Evolutionary conservation across 2,888 invertebrate genomes (phyloP).

Genomic region (Mythimna lalbum): DNA sequence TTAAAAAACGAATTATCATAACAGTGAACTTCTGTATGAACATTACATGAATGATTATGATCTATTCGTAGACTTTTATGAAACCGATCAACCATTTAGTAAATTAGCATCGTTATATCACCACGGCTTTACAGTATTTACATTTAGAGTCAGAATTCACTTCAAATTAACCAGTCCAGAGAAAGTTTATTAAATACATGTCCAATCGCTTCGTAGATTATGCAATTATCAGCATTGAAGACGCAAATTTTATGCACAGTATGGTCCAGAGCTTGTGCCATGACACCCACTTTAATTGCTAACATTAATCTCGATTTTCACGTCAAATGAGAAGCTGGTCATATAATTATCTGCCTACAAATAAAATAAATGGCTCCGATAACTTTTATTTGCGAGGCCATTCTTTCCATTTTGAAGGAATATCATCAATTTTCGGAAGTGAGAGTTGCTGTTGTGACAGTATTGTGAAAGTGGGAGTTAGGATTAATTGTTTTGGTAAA

Average conservation of each 20-base stretch:
- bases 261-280: slow-evolving; percentile 61
- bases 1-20: slow-evolving; percentile 27
- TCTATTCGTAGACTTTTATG: slow-evolving; percentile 51
- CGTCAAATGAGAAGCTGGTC: slow-evolving; percentile 40
- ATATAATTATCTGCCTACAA: slow-evolving; percentile 53
- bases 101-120: slow-evolving; percentile 54
- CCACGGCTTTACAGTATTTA: slow-evolving; percentile 39
- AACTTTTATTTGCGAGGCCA: slow-evolving; percentile 39
- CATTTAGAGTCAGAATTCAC: slow-evolving; percentile 51
- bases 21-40: slow-evolving; percentile 27
- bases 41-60: slow-evolving; percentile 52
- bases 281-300: slow-evolving; percentile 50
- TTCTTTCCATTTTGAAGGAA: slow-evolving; percentile 27
- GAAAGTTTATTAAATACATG: slow-evolving; percentile 70
- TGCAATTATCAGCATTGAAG: slow-evolving; percentile 64
- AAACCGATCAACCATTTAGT: slow-evolving; percentile 52
- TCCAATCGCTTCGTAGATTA: slow-evolving; percentile 61
- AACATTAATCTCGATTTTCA: slow-evolving; percentile 55
- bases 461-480: slow-evolving; percentile 45
- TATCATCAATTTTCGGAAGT: slow-evolving; percentile 41
- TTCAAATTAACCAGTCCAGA: slow-evolving; percentile 63
- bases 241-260: slow-evolving; percentile 65
- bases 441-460: slow-evolving; percentile 44
- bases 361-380: slow-evolving; percentile 38
- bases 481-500: slow-evolving; percentile 47